Conservation (phyloP, 2,797 vertebrate genomes). For the Manis javanica region DNA sequence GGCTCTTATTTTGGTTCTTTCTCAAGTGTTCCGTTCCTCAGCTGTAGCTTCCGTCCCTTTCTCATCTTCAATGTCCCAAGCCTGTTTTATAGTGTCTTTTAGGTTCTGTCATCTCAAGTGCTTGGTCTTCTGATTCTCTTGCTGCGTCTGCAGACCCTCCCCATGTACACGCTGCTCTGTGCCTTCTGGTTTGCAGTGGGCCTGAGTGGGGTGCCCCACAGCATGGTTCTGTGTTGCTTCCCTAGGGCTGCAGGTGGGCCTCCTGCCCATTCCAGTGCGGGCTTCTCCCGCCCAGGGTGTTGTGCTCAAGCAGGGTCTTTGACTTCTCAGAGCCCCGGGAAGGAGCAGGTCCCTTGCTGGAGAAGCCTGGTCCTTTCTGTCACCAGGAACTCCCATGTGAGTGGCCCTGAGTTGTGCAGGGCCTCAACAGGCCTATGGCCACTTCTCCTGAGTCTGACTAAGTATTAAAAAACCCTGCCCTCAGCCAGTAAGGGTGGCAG, state of each 20-base stretch:
- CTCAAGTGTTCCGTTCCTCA: background rate
- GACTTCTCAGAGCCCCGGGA: background rate
- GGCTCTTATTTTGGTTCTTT: background rate
- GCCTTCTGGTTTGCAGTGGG: background rate
- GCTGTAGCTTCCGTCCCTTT: background rate
- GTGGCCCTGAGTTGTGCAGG: background rate
- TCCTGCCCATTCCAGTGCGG: background rate
- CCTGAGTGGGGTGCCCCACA: background rate
- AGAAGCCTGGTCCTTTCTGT: background rate
- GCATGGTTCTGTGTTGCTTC: background rate
- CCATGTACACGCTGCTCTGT: too few relatives aligned
- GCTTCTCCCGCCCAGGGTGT: background rate
- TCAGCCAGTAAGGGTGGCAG: background rate
- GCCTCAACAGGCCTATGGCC: background rate
- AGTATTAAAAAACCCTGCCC: background rate
- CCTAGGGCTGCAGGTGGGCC: background rate
- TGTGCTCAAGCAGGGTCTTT: background rate
- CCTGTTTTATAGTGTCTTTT: background rate
- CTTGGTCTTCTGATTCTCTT: background rate
- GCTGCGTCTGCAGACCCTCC: background rate
- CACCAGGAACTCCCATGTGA: fast-evolving
- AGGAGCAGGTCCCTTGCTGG: background rate
- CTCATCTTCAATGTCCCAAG: fast-evolving
- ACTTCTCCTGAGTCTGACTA: too few relatives aligned
- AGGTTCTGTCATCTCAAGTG: background rate